Percentiles rank a stretch among this genome's conserved stretches.
phyloP scores from a whole-genome alignment of 2,888 invertebrate species.

The Meiosimyza platycephala region DNA sequence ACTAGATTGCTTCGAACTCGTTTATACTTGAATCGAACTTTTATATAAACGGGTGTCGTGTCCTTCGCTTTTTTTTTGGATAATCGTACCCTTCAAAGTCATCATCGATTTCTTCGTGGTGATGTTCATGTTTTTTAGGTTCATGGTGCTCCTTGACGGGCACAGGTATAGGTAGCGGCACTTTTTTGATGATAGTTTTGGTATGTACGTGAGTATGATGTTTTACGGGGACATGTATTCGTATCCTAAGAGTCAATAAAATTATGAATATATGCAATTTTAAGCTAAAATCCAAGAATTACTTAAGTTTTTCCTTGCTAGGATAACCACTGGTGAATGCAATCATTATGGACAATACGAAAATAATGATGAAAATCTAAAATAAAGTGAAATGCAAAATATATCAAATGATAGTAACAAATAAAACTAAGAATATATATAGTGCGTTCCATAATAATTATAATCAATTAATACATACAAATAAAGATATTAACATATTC shows the following conservation, averaged over 20 bases:
- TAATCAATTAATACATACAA: too few relatives aligned
- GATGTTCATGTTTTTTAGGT: constrained; percentile 53
- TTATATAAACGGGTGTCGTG: constrained; percentile 63
- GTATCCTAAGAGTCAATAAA: constrained; percentile 54
- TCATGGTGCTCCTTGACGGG: constrained; percentile 61
- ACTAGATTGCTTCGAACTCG: background rate
- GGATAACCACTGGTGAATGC: constrained; percentile 58
- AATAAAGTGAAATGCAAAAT: constrained; percentile 8
- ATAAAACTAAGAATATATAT: too few relatives aligned
- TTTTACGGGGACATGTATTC: constrained; percentile 66
- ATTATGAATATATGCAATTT: background rate
- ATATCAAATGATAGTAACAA: too few relatives aligned
- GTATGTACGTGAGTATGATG: constrained; percentile 68
- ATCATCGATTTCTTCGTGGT: constrained; percentile 57
- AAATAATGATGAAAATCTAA: constrained; percentile 53
- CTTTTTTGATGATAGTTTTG: constrained; percentile 66
- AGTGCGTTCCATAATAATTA: too few relatives aligned
- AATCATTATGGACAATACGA: constrained; percentile 58
- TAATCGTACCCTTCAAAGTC: constrained; percentile 65
- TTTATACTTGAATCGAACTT: background rate
- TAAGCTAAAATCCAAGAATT: constrained; percentile 45
- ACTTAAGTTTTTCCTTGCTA: constrained; percentile 63
- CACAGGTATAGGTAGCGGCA: constrained; percentile 64
- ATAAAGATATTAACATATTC: too few relatives aligned
- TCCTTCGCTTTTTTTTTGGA: constrained; percentile 62